Base-by-base conservation (phyloP, 1,140 invertebrate species). In the Listronotus bonariensis region DNA sequence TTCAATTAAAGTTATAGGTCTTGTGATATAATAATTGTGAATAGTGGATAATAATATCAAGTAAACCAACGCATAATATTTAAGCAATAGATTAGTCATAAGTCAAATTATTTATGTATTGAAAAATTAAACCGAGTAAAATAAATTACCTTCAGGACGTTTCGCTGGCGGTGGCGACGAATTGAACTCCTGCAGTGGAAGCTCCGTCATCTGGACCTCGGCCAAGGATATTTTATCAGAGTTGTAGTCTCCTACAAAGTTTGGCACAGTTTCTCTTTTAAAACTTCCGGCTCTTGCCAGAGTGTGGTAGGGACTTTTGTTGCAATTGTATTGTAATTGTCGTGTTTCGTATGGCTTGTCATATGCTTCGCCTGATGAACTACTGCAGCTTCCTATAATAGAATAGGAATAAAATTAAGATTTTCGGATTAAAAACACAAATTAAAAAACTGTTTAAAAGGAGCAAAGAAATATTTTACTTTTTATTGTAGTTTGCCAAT, bases 141-240 rank as follows among this genome's bases (percentile, higher is more conserved):
- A 49, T 49, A 49, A 7, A 31, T 51, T 49, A 78, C 80, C 78
- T 76, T 74, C 77, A 79, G 77, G 69, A 77, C 71, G 82, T 81
- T 60, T 86, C 70, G 43, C 85, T 79, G 69, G 85, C 74, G 72
- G 86, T 69, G 85, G 84, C 1, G 85, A 86, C 6, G 81, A 83
- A 67, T 85, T 84, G 68, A 88, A 88, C 71, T 89, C 87, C 59
- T 89, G 84, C 32, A 88, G 73, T 34, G 86, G 84, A 38, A 88
- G 68, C 66, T 88, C 87, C 26, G 90, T 84, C 70, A 88, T 84
- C 66, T 89, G 85, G 66, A 87, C 86, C 18, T 88, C 86, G 8
- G 84, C 83, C 69, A 86, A 79, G 45, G 83, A 79, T 67, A 82
- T 81, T 43, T 86, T 84, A 60, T 87, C 87, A 74, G 84, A 85